These are phyloP conservation scores for Polyommatus iphigenia DNA, from an alignment of 2,888 invertebrate genomes.

Conservation along the genomic window DNA sequence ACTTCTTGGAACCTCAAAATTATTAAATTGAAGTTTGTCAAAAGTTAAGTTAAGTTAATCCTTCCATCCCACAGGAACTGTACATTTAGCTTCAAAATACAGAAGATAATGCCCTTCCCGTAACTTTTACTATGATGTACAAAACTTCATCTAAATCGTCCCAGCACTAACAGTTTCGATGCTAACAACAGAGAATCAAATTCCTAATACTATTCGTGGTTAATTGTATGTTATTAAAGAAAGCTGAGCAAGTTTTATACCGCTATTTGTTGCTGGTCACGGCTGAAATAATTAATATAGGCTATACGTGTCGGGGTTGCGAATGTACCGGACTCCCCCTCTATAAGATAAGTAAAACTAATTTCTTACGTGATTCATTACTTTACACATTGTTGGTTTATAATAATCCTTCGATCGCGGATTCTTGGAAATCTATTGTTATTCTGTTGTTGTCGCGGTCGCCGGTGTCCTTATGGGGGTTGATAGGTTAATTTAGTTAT, in stretches of 20 bases:
- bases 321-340: not conserved
- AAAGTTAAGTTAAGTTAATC: too few relatives aligned
- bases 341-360: not conserved
- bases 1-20: too few relatives aligned
- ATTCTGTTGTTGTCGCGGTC: too few relatives aligned
- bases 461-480: too few relatives aligned
- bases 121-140: too few relatives aligned
- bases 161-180: too few relatives aligned
- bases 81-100: too few relatives aligned
- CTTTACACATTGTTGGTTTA: not conserved
- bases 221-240: not conserved
- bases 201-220: not conserved
- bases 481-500: not conserved
- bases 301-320: not conserved
- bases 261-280: not conserved
- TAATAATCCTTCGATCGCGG: not conserved
- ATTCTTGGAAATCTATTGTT: too few relatives aligned
- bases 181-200: not conserved
- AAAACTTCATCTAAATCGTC: too few relatives aligned
- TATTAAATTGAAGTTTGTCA: too few relatives aligned
- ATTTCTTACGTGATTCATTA: not conserved
- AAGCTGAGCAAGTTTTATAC: not conserved
- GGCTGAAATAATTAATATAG: conserved; percentile 6
- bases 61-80: too few relatives aligned
- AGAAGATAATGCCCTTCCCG: too few relatives aligned